A percentile compares a stretch with the other conserved stretches of the same genome.
Conservation (phyloP, 1,140 invertebrate species). For the Steinernema feltiae region DNA sequence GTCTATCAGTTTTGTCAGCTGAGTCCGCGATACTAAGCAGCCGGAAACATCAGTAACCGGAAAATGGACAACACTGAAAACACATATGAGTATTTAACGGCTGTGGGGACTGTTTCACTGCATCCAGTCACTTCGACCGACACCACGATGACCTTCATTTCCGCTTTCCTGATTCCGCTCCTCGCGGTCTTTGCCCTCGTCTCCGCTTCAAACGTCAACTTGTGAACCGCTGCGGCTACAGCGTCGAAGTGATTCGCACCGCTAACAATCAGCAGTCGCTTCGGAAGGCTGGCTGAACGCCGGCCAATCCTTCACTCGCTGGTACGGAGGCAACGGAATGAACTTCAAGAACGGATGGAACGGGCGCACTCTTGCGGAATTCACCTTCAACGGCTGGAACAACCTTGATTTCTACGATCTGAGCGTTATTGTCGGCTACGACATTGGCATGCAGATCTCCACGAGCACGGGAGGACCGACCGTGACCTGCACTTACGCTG, state of each 20-base stretch:
- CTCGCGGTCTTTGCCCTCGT: background rate
- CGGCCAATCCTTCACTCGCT: conserved; percentile 10
- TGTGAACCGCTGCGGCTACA: background rate
- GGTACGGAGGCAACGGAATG: conserved; percentile 22
- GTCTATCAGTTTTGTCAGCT: no score
- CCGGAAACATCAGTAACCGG: no score
- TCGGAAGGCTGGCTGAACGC: background rate
- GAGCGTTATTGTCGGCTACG: conserved; percentile 28
- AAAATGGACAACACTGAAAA: no score
- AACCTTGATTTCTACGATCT: conserved; percentile 29
- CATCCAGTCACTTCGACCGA: no score
- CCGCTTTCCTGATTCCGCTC: background rate
- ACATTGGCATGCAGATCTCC: conserved; percentile 21
- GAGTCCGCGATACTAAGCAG: no score
- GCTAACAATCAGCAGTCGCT: conserved; percentile 15
- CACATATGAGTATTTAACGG: no score
- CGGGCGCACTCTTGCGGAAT: conserved; percentile 25
- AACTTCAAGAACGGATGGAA: conserved; percentile 30
- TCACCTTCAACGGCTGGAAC: conserved; percentile 27
- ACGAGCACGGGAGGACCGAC: background rate
- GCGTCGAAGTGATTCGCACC: conserved; percentile 19
- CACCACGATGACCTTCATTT: no score
- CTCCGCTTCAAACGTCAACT: background rate
- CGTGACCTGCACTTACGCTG: background rate
- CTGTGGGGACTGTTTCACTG: no score